Evolutionary conservation across 2,113 vertebrate genomes (phyloP), one percentile per base, ranked within the genome.

Genomic region (Gymnocephalus cernua): DNA sequence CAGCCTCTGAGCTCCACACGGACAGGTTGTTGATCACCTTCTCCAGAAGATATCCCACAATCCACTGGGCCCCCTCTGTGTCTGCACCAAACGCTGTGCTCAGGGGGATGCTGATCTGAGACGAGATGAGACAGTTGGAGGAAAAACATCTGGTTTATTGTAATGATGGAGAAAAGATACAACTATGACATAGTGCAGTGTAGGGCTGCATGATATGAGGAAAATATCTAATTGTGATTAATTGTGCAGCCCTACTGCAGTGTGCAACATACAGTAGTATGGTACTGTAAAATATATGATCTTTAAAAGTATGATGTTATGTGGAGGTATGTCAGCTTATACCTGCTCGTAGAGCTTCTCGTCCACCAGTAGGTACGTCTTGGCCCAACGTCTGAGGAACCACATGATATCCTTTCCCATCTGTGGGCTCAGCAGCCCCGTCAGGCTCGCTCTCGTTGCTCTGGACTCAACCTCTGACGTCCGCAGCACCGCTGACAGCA

Each of bases 321-420:
- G 35, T 14, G 14, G 56, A 27, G 4, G 35, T 63, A 8, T 2
- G 21, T 44, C 7, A 29, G 51, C 13, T 75, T 45, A 0, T 16
- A 98, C 98, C 97, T 99, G 98, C 89, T 97, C 95, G 54, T 99
- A 99, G 4, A 99, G 95, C 82, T 99, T 99, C 93, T 99, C 98
- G 70, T 99, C 98, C 90, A 99, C 96, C 71, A 99, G 94, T 66
- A 99, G 96, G 62, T 99, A 99, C 4, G 98, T 98, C 94, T 98
- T 99, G 88, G 97, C 96, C 98, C 98, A 99, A 0, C 98, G 97
- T 78, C 97, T 95, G 69, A 99, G 96, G 92, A 99, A 99, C 98
- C 98, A 99, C 29, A 99, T 95, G 74, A 99, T 98, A 91, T 99
- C 98, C 88, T 99, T 99, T 23, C 98, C 98, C 98, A 99, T 99